phyloP scores from a whole-genome alignment of 1,140 invertebrate genomes.

The Cyrtorhinus lividipennis region DNA sequence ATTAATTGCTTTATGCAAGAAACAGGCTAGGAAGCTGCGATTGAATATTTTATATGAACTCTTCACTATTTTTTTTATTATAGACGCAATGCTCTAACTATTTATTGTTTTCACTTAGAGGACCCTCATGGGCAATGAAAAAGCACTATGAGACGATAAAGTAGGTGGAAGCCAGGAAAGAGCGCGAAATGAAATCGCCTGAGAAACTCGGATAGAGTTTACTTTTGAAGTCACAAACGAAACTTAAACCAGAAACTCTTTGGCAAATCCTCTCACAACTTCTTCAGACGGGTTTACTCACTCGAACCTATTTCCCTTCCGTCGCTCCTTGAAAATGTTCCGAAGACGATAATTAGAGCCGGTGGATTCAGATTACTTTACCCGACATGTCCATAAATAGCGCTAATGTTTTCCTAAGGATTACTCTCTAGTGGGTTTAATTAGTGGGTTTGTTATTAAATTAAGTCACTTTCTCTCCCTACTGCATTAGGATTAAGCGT shows the following conservation, averaged over 20 bases:
- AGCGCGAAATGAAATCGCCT: no score
- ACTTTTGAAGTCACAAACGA: no score
- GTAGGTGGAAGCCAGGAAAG: no score
- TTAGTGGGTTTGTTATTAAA: slow-evolving; percentile 10
- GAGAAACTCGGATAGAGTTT: no score
- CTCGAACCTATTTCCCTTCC: background rate
- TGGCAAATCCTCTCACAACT: background rate
- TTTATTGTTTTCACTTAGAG: no score
- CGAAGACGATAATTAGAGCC: background rate
- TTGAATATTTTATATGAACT: no score
- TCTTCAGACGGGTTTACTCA: background rate
- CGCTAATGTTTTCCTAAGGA: slow-evolving; percentile 2
- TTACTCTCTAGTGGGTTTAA: slow-evolving; percentile 6
- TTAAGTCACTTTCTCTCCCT: slow-evolving; percentile 4
- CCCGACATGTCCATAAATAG: slow-evolving; percentile 8
- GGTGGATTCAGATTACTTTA: slow-evolving; percentile 4
- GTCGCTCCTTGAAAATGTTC: background rate
- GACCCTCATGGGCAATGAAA: no score
- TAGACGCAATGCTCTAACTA: no score
- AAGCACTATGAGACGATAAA: no score
- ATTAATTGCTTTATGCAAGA: no score
- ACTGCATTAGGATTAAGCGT: slow-evolving; percentile 3
- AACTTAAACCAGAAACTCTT: background rate
- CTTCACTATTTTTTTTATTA: no score
- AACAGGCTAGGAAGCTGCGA: no score